phyloP scores from a whole-genome alignment of 2,113 vertebrate genomes.

The Orcinus orca region DNA sequence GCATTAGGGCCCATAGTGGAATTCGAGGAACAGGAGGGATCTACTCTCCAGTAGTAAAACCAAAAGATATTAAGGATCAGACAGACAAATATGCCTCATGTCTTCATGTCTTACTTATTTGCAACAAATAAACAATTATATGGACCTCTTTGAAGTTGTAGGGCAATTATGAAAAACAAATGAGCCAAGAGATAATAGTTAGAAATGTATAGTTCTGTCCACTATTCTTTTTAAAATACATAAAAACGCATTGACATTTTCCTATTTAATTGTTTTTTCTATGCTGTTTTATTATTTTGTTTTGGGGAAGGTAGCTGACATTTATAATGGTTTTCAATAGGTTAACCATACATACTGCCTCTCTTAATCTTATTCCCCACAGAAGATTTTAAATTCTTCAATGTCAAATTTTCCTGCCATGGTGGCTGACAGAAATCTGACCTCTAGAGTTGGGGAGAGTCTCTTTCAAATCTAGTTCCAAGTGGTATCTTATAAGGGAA shows the following conservation, averaged over 20 bases:
- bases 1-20: background rate
- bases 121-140: background rate
- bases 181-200: background rate
- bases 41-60: background rate
- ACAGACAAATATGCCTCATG: background rate
- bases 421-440: constrained; percentile 47
- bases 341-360: background rate
- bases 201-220: background rate
- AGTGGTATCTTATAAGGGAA: constrained; percentile 29
- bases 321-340: constrained; percentile 22
- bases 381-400: constrained; percentile 46
- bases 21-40: background rate
- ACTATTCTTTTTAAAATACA: background rate
- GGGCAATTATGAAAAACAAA: background rate
- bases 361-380: constrained; percentile 44
- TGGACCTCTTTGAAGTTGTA: background rate
- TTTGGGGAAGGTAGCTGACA: background rate
- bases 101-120: constrained; percentile 1
- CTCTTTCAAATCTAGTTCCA: constrained; percentile 53
- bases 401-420: constrained; percentile 15
- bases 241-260: background rate
- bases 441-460: background rate
- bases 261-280: background rate
- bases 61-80: background rate
- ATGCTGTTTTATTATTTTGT: background rate